phyloP scores from a whole-genome alignment of 2,888 invertebrate genomes.

The Apamea crenata region DNA sequence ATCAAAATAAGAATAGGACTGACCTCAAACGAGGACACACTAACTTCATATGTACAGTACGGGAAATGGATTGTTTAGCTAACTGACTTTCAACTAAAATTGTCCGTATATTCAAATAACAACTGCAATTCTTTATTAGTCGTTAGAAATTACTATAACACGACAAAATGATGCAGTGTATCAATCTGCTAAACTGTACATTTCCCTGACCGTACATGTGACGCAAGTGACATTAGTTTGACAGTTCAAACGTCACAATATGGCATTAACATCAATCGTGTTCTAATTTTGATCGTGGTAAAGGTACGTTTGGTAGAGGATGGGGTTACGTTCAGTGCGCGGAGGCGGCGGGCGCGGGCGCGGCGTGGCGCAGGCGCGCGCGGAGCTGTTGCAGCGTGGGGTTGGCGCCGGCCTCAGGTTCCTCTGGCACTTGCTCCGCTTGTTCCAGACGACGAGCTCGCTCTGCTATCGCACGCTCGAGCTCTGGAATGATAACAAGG shows the following conservation, averaged over 20 bases:
- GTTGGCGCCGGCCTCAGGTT: slow-evolving; percentile 83
- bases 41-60: neutral
- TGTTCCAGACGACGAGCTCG: slow-evolving; percentile 90
- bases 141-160: neutral
- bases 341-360: slow-evolving; percentile 78
- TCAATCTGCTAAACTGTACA: neutral
- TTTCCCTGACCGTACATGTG: neutral
- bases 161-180: neutral
- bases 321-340: slow-evolving; percentile 77
- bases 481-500: slow-evolving; percentile 81
- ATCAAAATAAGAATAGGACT: slow-evolving; percentile 36
- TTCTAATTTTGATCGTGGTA: slow-evolving; percentile 24
- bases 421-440: slow-evolving; percentile 80
- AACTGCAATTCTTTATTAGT: neutral
- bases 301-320: slow-evolving; percentile 33
- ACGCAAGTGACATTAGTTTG: slow-evolving; percentile 26
- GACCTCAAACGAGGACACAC: neutral
- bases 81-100: neutral
- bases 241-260: slow-evolving; percentile 21
- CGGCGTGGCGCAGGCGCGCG: slow-evolving; percentile 86
- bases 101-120: neutral
- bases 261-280: slow-evolving; percentile 15
- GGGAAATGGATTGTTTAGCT: neutral
- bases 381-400: slow-evolving; percentile 86
- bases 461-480: slow-evolving; percentile 91